Evolutionary conservation across 2,797 vertebrate genomes (phyloP).

Genomic region (Furcifer pardalis): DNA sequence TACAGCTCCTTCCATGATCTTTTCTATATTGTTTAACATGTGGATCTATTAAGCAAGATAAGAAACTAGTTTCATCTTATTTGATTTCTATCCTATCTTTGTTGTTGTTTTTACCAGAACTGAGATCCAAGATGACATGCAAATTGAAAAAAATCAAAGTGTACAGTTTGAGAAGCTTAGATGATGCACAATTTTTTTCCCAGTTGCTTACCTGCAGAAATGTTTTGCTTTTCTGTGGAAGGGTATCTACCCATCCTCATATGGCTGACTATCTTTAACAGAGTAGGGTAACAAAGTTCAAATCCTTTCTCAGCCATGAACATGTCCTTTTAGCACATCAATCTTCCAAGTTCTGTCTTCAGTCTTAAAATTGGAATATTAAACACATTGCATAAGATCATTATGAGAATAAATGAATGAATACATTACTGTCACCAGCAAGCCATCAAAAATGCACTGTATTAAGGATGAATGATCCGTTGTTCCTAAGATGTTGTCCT

Average conservation of each 20-base stretch:
- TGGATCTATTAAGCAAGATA: background rate
- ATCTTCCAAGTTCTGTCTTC: background rate
- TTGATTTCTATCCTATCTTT: too few species aligned
- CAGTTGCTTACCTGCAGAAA: background rate
- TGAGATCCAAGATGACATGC: too few species aligned
- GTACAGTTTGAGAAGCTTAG: background rate
- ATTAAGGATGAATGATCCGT: constrained; percentile 1
- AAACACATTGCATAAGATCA: background rate
- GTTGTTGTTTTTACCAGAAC: too few species aligned
- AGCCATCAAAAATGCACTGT: background rate
- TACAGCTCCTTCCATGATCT: background rate
- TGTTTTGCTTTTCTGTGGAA: background rate
- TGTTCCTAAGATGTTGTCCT: background rate
- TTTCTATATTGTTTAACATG: background rate
- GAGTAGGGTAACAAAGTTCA: background rate
- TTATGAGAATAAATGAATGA: constrained; percentile 6
- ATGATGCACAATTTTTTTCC: background rate
- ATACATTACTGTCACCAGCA: background rate
- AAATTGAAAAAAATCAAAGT: too few species aligned
- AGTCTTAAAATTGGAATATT: constrained; percentile 2
- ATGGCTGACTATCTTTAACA: background rate
- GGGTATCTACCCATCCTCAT: background rate
- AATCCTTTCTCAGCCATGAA: background rate
- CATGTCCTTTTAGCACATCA: background rate
- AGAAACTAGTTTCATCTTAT: background rate